Base-by-base conservation (phyloP, 1,140 invertebrate genomes). In the Tachypleus tridentatus region DNA sequence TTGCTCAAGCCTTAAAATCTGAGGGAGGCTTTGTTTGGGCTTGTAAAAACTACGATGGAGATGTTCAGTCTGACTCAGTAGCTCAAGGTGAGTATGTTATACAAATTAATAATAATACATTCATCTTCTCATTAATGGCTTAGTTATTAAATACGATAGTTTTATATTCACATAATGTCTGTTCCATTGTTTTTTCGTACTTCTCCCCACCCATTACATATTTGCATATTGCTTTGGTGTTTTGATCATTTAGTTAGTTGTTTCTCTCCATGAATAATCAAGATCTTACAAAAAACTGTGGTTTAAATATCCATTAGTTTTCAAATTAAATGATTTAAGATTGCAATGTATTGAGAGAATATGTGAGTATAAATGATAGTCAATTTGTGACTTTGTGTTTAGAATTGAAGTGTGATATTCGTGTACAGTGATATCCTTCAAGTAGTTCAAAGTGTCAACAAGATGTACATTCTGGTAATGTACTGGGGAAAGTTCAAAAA, bases 21-120 rank as follows among this genome's bases (percentile, higher is more conserved):
- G 90, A 96, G 69, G 97, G 97, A 70, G 96, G 95, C 62, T 99
- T 98, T 80, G 94, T 99, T 0, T 99, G 97, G 96, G 93, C 96
- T 47, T 85, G 96, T 78, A 99, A 99, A 77, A 99, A 99, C 76
- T 99, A 99, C 75, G 97, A 99, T 76, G 97, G 97, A 52, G 97
- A 99, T 80, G 97, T 99, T 0, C 96, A 99, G 76, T 96, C 91
- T 0, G 96, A 99, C 78, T 93, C 92, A 4, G 90, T 98, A 11
- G 95, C 95, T 70, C 94, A 98, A 79, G 94, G 93, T 69, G 84
- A 80, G n/a, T 97, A 93, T 54, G 4, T 62, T 6, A 57, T 9
- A 57, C 5, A 57, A 57, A 57, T 29, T 29, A 29, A 29, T 29
- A 29, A 29, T 29, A 29, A 29, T 2, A 29, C 29, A 54, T 54